Conservation (phyloP, 2,113 vertebrate genomes). For the Tricholaema leucomelas region DNA sequence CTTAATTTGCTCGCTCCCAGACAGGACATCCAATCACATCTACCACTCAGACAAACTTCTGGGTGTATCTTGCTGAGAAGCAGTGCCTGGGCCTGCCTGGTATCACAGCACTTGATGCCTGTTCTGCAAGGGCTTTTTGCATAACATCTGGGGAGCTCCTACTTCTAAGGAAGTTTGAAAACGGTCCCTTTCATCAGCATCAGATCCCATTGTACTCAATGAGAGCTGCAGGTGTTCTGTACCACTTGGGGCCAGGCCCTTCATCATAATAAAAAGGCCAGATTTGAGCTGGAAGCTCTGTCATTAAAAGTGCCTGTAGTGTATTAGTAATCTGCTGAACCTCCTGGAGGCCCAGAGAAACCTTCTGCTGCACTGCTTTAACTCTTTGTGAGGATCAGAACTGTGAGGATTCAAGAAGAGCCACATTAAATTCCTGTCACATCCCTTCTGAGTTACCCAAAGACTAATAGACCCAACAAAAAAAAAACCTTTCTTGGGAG, state of each 20-base stretch:
- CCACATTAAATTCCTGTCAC: conserved; percentile 43
- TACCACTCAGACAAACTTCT: conserved; percentile 13
- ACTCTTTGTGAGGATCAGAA: conserved; percentile 50
- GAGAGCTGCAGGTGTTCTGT: conserved; percentile 70
- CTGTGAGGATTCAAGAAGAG: conserved; percentile 33
- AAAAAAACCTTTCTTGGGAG: conserved; percentile 46
- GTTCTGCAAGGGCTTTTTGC: conserved; percentile 64
- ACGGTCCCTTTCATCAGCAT: conserved; percentile 69
- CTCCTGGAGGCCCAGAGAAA: conserved; percentile 55
- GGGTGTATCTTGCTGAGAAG: conserved; percentile 53
- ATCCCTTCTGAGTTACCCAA: conserved; percentile 20
- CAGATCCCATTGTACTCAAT: conserved; percentile 72
- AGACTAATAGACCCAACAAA: conserved; percentile 50
- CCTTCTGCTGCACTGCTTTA: conserved; percentile 54
- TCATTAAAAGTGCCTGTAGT: conserved; percentile 63
- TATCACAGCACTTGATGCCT: conserved; percentile 61
- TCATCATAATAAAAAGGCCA: conserved; percentile 65
- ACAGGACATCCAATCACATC: conserved; percentile 14
- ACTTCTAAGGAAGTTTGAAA: conserved; percentile 69
- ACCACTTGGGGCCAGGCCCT: conserved; percentile 67
- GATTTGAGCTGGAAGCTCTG: conserved; percentile 66
- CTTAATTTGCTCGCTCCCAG: conserved; percentile 49
- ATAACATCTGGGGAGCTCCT: conserved; percentile 67
- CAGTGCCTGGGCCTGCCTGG: conserved; percentile 52
- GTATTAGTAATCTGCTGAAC: conserved; percentile 58